Evolutionary conservation across 2,113 vertebrate species (phyloP).

Genomic region (Andinoacara biseriatus): DNA sequence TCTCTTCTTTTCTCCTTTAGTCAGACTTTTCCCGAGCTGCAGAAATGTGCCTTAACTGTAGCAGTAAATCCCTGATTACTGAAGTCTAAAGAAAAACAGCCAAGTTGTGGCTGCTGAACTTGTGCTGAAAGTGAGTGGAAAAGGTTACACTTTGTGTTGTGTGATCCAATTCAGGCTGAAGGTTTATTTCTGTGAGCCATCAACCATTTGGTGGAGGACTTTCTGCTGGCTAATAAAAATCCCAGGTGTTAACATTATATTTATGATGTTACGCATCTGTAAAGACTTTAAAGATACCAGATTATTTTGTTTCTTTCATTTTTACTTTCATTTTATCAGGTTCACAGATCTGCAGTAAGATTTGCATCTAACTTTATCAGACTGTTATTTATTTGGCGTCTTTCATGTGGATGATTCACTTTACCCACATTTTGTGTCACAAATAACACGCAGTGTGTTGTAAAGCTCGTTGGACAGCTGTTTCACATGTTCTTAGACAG

Average conservation of each 20-base stretch:
- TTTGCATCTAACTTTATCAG: neutral
- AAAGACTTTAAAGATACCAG: neutral
- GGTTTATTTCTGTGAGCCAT: neutral
- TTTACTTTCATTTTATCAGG: neutral
- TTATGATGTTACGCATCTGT: too few species aligned
- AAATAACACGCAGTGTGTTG: neutral
- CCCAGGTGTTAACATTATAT: neutral
- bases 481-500: constrained; percentile 2
- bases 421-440: neutral
- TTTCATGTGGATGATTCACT: neutral
- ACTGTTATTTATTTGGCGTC: neutral
- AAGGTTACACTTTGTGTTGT: neutral
- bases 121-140: too few species aligned
- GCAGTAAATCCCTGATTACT: neutral
- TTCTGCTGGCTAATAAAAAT: neutral
- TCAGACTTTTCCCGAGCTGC: neutral
- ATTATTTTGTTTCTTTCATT: neutral
- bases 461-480: neutral
- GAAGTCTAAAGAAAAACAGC: neutral
- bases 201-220: neutral
- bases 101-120: too few species aligned
- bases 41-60: neutral
- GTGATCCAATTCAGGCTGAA: neutral
- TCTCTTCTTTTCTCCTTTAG: neutral
- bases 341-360: neutral